Conservation (phyloP, 2,797 vertebrate genomes). For the Scleropages formosus region DNA sequence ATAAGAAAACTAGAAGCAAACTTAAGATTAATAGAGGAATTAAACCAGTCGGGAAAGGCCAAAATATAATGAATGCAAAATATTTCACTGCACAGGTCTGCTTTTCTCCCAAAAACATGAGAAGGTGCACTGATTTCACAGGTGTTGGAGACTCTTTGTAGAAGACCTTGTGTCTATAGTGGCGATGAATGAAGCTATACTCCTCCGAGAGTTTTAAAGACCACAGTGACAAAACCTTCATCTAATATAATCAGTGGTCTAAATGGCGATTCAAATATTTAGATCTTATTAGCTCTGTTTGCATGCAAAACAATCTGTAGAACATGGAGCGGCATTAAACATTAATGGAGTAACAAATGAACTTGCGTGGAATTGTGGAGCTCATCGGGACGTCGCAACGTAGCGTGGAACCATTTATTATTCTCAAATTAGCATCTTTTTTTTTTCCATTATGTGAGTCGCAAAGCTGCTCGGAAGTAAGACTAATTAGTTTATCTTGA, state of each 20-base stretch:
- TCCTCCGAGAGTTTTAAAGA: background rate
- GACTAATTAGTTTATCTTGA: slow-evolving; percentile 44
- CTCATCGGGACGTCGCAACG: slow-evolving; percentile 12
- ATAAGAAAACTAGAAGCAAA: too few relatives aligned
- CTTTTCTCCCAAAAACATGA: too few relatives aligned
- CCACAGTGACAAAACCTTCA: background rate
- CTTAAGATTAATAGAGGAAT: too few relatives aligned
- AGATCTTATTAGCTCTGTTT: slow-evolving; percentile 21
- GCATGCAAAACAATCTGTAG: slow-evolving; percentile 6
- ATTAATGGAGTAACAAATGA: slow-evolving; percentile 6
- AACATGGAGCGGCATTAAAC: slow-evolving; percentile 13
- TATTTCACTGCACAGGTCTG: too few relatives aligned
- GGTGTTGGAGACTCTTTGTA: too few relatives aligned
- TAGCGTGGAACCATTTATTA: slow-evolving; percentile 39
- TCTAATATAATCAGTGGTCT: background rate
- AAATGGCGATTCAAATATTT: background rate
- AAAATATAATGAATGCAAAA: too few relatives aligned
- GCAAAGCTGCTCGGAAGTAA: slow-evolving; percentile 33
- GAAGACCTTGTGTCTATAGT: too few relatives aligned
- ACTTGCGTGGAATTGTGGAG: slow-evolving; percentile 7
- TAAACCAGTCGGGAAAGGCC: too few relatives aligned
- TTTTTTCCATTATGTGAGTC: slow-evolving; percentile 36
- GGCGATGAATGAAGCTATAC: too few relatives aligned
- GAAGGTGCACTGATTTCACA: too few relatives aligned
- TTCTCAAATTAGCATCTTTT: slow-evolving; percentile 41